These are phyloP conservation scores for Tangara arthus DNA, from an alignment of 2,797 vertebrate species.

Conservation along the genomic window DNA sequence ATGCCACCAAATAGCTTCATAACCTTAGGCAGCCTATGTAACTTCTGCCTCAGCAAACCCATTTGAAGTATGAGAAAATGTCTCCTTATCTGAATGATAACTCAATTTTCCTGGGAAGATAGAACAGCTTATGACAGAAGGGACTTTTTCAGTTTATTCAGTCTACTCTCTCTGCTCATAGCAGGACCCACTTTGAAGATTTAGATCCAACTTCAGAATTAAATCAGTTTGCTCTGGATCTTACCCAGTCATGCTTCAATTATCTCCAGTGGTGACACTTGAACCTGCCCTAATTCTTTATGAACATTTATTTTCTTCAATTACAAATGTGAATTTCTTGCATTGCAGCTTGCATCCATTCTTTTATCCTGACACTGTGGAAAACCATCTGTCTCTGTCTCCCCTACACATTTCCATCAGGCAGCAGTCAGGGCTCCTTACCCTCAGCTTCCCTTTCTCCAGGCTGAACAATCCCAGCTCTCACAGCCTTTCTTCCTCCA, in stretches of 20 bases:
- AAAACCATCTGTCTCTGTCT: neutral
- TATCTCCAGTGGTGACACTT: neutral
- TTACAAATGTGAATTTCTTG: neutral
- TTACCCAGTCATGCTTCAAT: neutral
- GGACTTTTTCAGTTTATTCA: neutral
- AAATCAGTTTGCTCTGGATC: neutral
- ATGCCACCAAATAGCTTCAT: neutral
- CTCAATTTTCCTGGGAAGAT: neutral
- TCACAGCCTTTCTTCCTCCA: neutral
- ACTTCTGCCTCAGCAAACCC: neutral
- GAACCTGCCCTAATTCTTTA: neutral
- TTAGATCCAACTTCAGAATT: neutral
- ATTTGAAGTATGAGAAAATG: neutral
- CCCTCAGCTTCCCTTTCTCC: neutral
- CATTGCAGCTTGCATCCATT: accelerated
- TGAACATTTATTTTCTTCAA: neutral
- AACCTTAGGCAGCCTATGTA: neutral
- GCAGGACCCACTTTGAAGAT: neutral
- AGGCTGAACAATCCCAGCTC: neutral
- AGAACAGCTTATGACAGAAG: neutral
- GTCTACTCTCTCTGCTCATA: neutral
- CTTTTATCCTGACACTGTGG: neutral
- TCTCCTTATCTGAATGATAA: neutral
- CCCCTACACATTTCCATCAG: neutral
- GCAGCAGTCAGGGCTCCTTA: neutral